phyloP scores from a whole-genome alignment of 2,113 vertebrate genomes.

The Coregonus clupeaformis region DNA sequence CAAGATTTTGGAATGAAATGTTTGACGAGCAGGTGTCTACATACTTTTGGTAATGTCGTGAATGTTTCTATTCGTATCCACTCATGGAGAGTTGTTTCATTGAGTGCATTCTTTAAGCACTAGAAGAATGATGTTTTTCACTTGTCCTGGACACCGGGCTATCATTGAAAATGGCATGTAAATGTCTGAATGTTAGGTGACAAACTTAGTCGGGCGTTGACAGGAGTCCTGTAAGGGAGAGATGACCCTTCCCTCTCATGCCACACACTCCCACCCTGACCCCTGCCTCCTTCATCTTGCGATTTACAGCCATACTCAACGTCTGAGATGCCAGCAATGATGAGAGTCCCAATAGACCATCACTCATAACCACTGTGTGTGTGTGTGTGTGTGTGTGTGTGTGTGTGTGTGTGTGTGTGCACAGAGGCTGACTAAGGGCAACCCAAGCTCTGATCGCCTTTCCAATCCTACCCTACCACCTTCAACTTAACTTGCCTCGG shows the following conservation, averaged over 20 bases:
- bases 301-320: slow-evolving; percentile 48
- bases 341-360: slow-evolving; percentile 56
- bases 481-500: not conserved
- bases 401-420: slow-evolving; percentile 9
- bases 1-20: no score
- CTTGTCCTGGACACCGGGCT: no score
- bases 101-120: no score
- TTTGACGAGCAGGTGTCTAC: no score
- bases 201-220: no score
- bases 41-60: no score
- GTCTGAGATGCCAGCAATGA: slow-evolving; percentile 58
- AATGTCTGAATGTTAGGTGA: not conserved
- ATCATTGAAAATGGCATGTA: no score
- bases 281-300: slow-evolving; percentile 31
- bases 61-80: no score
- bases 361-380: slow-evolving; percentile 35
- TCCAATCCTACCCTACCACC: not conserved
- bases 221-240: no score
- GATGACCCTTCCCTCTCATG: no score
- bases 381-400: not conserved
- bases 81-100: no score
- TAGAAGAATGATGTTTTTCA: no score
- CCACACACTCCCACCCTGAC: slow-evolving; percentile 20
- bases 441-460: slow-evolving; percentile 27
- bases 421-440: slow-evolving; percentile 38